Conservation (phyloP, 2,888 invertebrate genomes). For the Entomobrya proxima region DNA sequence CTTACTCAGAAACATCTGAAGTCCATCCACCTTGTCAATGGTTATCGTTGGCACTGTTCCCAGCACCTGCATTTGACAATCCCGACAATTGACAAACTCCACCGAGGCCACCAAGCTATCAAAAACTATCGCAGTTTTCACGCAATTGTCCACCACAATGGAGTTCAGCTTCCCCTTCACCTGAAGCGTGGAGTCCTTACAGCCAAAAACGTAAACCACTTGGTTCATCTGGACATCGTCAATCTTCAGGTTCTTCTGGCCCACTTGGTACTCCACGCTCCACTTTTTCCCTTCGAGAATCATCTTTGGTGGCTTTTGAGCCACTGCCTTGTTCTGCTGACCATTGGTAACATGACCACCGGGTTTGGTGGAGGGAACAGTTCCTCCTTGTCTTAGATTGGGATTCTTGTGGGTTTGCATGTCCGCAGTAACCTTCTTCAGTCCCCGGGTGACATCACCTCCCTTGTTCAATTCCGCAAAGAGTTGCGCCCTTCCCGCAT, state of each 20-base stretch:
- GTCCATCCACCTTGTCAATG: constrained; percentile 99
- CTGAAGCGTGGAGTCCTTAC: constrained; percentile 91
- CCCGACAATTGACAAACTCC: constrained; percentile 99
- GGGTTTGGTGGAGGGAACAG: constrained; percentile 84
- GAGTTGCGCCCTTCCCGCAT: constrained; percentile 87
- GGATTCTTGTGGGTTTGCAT: constrained; percentile 99
- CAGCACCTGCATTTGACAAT: constrained; percentile 97
- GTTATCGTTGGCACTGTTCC: constrained; percentile 97
- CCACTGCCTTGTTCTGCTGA: constrained; percentile 79
- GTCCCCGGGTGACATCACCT: constrained; percentile 89
- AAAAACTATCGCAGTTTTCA: constrained; percentile 96
- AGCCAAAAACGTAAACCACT: constrained; percentile 97
- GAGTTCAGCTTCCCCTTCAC: constrained; percentile 97
- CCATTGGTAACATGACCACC: constrained; percentile 76
- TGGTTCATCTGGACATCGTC: constrained; percentile 97
- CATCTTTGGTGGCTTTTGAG: constrained; percentile 89
- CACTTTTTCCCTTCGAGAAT: constrained; percentile 97
- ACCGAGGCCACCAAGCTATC: constrained; percentile 95
- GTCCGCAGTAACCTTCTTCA: constrained; percentile 94
- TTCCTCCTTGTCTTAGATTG: constrained; percentile 84
- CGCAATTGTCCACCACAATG: constrained; percentile 96
- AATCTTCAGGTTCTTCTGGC: constrained; percentile 88
- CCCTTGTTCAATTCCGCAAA: constrained; percentile 97
- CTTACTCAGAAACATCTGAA: constrained; percentile 96
- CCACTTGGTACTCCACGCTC: constrained; percentile 96